Evolutionary conservation across 2,797 vertebrate genomes (phyloP).

Genomic region (Anolis apletophallus): DNA sequence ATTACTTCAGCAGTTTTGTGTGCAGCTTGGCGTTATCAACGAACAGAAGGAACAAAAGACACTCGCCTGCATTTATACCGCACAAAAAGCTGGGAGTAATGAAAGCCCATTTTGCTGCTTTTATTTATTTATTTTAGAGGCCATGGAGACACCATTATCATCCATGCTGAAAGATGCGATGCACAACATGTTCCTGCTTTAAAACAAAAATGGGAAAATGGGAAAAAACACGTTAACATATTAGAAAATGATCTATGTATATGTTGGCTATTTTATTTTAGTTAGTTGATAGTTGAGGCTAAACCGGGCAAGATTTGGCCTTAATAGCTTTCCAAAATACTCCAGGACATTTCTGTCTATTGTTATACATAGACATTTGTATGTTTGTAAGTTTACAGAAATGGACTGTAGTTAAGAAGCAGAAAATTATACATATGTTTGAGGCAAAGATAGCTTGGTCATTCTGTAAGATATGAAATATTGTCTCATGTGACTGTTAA

Average conservation of each 20-base stretch:
- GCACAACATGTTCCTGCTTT: background rate
- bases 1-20: conserved; percentile 29
- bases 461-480: background rate
- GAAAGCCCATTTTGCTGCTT: conserved; percentile 26
- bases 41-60: conserved; percentile 27
- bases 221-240: background rate
- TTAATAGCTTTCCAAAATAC: conserved; percentile 11
- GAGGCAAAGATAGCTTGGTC: background rate
- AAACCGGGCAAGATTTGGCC: background rate
- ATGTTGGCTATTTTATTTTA: conserved; percentile 7
- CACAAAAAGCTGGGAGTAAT: conserved; percentile 16
- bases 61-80: background rate
- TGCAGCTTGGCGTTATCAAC: background rate
- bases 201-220: background rate
- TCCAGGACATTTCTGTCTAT: conserved; percentile 15
- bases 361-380: conserved; percentile 23
- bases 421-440: conserved; percentile 27
- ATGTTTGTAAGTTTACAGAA: background rate
- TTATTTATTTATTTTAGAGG: conserved; percentile 35
- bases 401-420: background rate
- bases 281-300: conserved; percentile 9
- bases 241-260: fast-evolving
- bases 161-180: conserved; percentile 33
- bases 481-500: background rate
- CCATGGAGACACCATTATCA: conserved; percentile 15